A percentile compares a stretch with the other conserved stretches of the same genome.
These are phyloP conservation scores for Botrylloides violaceus DNA, from an alignment of 23 tunicate species.

Conservation along the genomic window DNA sequence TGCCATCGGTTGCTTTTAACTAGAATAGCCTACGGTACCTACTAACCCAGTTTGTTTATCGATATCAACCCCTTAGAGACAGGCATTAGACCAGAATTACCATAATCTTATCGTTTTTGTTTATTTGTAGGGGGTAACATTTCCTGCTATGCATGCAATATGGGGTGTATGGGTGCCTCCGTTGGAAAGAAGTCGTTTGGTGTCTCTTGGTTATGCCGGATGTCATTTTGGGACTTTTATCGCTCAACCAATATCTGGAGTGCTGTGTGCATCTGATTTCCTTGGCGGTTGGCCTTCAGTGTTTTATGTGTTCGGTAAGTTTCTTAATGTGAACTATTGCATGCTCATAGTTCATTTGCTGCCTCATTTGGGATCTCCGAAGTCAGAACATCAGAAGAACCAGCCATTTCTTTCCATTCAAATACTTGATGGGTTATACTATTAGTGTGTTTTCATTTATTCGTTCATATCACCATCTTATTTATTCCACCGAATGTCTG, in stretches of 20 bases:
- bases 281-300: slow-evolving; percentile 99
- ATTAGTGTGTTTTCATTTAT: no score
- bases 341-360: no score
- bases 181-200: slow-evolving; percentile 63
- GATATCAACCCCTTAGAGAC: background rate
- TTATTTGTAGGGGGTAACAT: slow-evolving; percentile 78
- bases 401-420: no score
- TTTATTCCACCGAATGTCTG: no score
- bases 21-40: no score
- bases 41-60: background rate
- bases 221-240: slow-evolving; percentile 87
- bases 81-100: background rate
- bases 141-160: slow-evolving; percentile 96
- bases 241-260: slow-evolving; percentile 81
- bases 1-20: no score
- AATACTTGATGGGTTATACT: no score
- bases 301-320: slow-evolving; percentile 86
- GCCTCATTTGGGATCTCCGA: no score
- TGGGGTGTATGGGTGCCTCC: slow-evolving; percentile 99
- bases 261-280: slow-evolving; percentile 58
- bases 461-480: no score
- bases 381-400: no score
- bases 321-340: no score
- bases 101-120: background rate
- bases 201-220: slow-evolving; percentile 85